Evolutionary conservation across 37 sponge, comb jelly and placozoan genomes (phyloP).

Genomic region (Chondrosia reniformis): DNA sequence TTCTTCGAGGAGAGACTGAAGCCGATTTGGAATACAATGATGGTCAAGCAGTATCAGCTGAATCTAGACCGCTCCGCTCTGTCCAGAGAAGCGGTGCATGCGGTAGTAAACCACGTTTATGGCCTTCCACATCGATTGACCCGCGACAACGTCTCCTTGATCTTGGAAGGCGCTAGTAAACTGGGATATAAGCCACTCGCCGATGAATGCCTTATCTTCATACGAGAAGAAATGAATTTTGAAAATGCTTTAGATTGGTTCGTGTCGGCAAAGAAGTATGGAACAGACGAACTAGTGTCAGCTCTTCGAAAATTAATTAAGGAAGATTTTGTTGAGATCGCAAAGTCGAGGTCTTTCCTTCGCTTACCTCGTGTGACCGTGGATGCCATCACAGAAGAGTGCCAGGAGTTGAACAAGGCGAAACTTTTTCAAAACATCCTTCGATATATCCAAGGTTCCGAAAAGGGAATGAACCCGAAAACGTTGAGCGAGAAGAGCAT

Average conservation of each 20-base stretch:
- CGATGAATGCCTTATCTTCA: constrained; percentile 9
- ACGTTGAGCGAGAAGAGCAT: background rate
- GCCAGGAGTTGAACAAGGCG: background rate
- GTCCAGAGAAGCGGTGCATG: background rate
- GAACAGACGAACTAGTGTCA: background rate
- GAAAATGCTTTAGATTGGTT: constrained; percentile 4
- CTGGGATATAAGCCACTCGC: background rate
- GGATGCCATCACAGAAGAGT: background rate
- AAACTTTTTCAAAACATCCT: background rate
- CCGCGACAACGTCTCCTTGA: background rate
- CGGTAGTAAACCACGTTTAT: constrained; percentile 14
- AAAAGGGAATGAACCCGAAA: too few species aligned
- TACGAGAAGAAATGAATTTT: background rate
- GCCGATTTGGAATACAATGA: background rate
- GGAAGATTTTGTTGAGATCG: background rate
- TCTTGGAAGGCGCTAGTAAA: background rate
- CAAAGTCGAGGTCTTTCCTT: constrained; percentile 1
- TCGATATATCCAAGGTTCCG: background rate
- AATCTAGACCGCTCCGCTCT: background rate
- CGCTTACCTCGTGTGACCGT: background rate
- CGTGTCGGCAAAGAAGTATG: too few species aligned
- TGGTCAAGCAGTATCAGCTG: background rate
- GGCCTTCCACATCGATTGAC: background rate
- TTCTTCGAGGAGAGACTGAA: background rate
- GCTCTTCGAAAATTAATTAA: background rate